Evolutionary conservation across 2,797 vertebrate genomes (phyloP), one percentile per base, ranked within the genome.

Genomic region (Naso thynnoides): DNA sequence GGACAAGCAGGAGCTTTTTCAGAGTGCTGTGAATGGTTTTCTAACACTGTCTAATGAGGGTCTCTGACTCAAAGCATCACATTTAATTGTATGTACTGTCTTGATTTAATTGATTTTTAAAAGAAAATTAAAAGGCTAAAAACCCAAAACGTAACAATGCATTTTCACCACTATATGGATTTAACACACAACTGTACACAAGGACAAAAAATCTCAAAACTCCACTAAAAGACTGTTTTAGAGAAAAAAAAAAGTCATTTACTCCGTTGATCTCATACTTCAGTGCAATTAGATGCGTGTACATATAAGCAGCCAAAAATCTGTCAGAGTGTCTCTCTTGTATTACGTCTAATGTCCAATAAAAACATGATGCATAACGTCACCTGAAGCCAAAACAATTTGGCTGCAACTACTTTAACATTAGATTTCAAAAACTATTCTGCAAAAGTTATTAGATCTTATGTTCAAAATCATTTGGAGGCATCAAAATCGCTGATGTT

Each of bases 1-100:
- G 50, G 58, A 70, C 33, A 57, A 27, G 65, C 33, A 5, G 7
- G n/a, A 56, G 63, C 27, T 15, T 67, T 61, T 56, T 69, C 62
- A 67, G 61, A 49, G 70, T 7, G 36, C 38, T 27, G 21, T 21
- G 23, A 38, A 21, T 10, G 23, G 16, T 67, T 63, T 64, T 61
- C n/a, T 14, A 61, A 68, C 56, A 27, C 8, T 39, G 26, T 29
- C 45, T 66, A 52, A 69, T 57, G 38, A 77, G 66, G 47, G 42
- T 18, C 23, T 62, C 29, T 16, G 33, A 45, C 56, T 65, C 31
- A 41, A 38, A 70, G 24, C 4, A 19, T 47, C 55, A 36, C 44
- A 15, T 82, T 70, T 69, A 49, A 53, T 13, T 57, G n/a, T n/a
- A n/a, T n/a, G n/a, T n/a, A n/a, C n/a, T n/a, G n/a, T n/a, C n/a